Percentiles rank a stretch among this genome's conserved stretches.
These are phyloP conservation scores for Myiotriccus ornatus DNA, from an alignment of 2,797 vertebrate genomes.

Conservation along the genomic window DNA sequence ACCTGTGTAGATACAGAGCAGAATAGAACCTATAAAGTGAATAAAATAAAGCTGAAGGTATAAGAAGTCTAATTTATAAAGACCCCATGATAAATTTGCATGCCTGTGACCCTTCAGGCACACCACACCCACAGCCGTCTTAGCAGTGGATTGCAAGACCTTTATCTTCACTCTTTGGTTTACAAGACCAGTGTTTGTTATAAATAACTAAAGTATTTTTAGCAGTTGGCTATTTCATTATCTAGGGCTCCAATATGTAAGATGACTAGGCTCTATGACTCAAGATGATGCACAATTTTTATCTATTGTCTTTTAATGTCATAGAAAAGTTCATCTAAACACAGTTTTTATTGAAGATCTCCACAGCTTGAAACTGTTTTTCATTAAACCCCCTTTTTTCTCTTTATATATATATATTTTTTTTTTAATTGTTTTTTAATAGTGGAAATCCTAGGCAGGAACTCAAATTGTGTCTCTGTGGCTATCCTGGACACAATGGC, in stretches of 20 bases:
- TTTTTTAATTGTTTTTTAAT: not conserved
- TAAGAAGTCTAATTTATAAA: not conserved
- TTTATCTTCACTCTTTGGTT: not conserved
- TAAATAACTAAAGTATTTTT: not conserved
- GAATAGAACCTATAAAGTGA: not conserved
- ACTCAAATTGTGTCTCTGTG: not conserved
- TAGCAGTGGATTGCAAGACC: not conserved
- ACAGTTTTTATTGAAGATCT: not conserved
- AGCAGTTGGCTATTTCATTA: not conserved
- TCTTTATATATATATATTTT: not conserved
- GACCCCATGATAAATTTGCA: accelerated
- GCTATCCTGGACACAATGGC: not conserved
- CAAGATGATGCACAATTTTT: not conserved
- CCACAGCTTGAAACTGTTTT: not conserved
- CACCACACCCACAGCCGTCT: not conserved
- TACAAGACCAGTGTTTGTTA: not conserved
- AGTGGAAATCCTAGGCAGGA: not conserved
- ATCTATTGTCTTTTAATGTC: not conserved
- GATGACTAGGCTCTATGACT: not conserved
- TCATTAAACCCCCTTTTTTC: not conserved
- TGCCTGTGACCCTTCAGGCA: not conserved
- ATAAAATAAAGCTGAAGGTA: not conserved
- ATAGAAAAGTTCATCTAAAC: not conserved
- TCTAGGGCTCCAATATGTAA: not conserved
- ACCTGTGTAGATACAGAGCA: not conserved